These are phyloP conservation scores for Pholis gunnellus DNA, from an alignment of 2,113 vertebrate species.

Conservation along the genomic window DNA sequence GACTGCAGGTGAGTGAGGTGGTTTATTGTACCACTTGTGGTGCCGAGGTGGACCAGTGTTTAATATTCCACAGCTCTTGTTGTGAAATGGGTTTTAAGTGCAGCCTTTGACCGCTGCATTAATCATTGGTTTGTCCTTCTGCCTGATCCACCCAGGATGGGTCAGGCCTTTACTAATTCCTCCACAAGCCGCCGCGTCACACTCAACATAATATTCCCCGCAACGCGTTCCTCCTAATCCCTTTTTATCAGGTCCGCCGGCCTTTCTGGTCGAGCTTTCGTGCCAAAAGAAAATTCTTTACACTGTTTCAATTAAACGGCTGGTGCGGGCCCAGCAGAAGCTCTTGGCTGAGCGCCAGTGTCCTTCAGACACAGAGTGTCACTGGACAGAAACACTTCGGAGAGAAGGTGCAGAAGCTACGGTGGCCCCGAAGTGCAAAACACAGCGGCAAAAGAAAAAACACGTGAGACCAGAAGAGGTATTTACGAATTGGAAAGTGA, in stretches of 20 bases:
- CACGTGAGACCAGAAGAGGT: neutral
- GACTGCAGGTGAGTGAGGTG: neutral
- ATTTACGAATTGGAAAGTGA: too few relatives aligned
- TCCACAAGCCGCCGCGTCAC: conserved; percentile 82
- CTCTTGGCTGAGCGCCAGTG: conserved; percentile 84
- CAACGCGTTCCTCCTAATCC: conserved; percentile 88
- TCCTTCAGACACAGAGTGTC: conserved; percentile 87
- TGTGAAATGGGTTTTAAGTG: conserved; percentile 47
- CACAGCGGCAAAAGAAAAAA: neutral
- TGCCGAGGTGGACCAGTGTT: neutral
- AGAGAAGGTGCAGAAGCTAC: conserved; percentile 24
- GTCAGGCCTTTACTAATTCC: conserved; percentile 88
- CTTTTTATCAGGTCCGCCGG: conserved; percentile 86
- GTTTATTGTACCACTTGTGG: neutral
- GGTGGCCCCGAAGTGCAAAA: neutral
- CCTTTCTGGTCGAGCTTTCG: conserved; percentile 87
- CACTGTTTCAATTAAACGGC: conserved; percentile 86
- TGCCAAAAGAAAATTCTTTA: conserved; percentile 79
- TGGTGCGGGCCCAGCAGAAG: conserved; percentile 78
- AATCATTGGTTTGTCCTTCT: conserved; percentile 80
- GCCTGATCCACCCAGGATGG: conserved; percentile 82
- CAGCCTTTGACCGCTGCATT: conserved; percentile 81
- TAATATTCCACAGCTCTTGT: conserved; percentile 28
- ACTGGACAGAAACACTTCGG: conserved; percentile 73
- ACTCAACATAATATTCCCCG: conserved; percentile 84